Evolutionary conservation across 2,113 vertebrate genomes (phyloP).

Genomic region (Stigmatopora nigra): DNA sequence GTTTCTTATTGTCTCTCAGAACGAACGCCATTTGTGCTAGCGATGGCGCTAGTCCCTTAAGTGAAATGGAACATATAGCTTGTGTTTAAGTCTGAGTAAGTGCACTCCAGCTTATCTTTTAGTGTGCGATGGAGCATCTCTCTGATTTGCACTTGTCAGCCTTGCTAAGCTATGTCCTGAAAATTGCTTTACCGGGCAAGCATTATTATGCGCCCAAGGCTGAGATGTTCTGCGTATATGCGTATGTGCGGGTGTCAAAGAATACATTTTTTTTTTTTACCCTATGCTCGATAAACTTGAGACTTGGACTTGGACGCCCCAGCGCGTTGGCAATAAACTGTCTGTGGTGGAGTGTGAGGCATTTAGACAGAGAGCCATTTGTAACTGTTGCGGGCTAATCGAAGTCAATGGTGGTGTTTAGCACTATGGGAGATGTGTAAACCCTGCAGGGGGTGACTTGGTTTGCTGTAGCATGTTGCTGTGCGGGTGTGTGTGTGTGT

Average conservation of each 20-base stretch:
- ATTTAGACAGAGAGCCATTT: not conserved
- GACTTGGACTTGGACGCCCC: not conserved
- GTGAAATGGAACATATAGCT: constrained; percentile 12
- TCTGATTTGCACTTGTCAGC: constrained; percentile 53
- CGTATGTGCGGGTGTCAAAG: too few relatives aligned
- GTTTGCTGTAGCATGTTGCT: constrained; percentile 26
- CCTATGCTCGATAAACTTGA: too few relatives aligned
- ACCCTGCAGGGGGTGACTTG: constrained; percentile 49
- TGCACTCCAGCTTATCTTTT: constrained; percentile 6
- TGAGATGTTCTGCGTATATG: not conserved
- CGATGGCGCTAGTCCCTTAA: constrained; percentile 27
- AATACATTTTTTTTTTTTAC: too few relatives aligned
- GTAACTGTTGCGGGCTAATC: constrained; percentile 4
- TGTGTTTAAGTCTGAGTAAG: not conserved
- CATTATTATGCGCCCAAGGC: constrained; percentile 3
- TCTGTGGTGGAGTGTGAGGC: not conserved
- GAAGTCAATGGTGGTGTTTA: constrained; percentile 38
- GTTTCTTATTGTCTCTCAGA: not conserved
- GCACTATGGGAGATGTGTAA: constrained; percentile 47
- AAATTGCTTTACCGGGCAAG: constrained; percentile 12
- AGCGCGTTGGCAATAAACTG: not conserved
- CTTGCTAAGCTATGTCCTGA: constrained; percentile 27
- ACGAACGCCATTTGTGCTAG: constrained; percentile 9
- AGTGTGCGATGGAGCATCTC: constrained; percentile 26
- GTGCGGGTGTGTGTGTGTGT: constrained; percentile 7